Evolutionary conservation across 2,113 vertebrate genomes (phyloP), one percentile per base, ranked within the genome.

Genomic region (Scomber colias): DNA sequence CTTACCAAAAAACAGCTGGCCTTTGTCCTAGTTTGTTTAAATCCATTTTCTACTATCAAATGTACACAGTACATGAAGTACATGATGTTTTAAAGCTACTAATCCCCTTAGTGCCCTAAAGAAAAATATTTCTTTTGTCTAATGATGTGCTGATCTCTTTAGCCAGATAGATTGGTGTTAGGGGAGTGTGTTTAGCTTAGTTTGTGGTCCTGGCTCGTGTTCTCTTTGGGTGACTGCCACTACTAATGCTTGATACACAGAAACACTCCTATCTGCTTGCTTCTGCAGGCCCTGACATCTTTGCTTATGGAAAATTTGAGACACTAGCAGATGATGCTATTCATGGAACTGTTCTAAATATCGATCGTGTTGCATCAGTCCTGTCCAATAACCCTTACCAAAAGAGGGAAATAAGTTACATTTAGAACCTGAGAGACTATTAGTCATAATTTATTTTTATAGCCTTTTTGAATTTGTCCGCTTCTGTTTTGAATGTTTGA

Each of bases 301-400:
- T 86, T 81, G 68, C 74, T 89, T 62, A 81, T 91, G 93, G 92
- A 94, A 94, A 94, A 74, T 80, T 9, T 94, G 90, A 94, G 82
- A 83, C 81, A 55, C 19, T 11, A 60, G n/a, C 82, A 81, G 79
- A 84, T 87, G 77, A 87, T 71, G 84, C 87, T 79, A 73, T 85
- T 87, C 76, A 45, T 66, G 48, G 72, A 69, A 24, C 77, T 50
- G 71, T 55, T 84, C 86, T 61, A 73, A 80, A 79, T 80, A 86
- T 87, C 70, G 77, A 90, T 84, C 5, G 35, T 45, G 71, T 90
- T 88, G 54, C 77, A 80, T 83, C 84, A 91, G 66, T 60, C 51
- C 45, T 65, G 62, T 84, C 35, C 40, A n/a, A 17, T 45, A 31
- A 46, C 24, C 31, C 14, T 72, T 55, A 77, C 54, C 60, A 84